A percentile compares a stretch with the other conserved stretches of the same genome.
Conservation (phyloP, 2,888 invertebrate species). For the Meiosimyza platycephala region DNA sequence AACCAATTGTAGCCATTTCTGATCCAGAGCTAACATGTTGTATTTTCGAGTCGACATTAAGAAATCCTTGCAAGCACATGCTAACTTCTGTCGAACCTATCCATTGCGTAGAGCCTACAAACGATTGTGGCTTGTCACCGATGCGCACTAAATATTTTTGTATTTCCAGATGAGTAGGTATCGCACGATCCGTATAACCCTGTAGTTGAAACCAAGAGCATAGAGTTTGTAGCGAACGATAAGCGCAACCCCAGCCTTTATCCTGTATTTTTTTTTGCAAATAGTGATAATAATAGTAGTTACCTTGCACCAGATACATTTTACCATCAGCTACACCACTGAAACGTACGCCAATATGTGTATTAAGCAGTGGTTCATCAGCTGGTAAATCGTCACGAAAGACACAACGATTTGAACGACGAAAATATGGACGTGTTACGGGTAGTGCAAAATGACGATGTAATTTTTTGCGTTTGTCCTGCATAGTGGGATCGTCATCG, state of each 20-base stretch:
- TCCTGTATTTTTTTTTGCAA: slow-evolving; percentile 95
- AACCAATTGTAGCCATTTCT: slow-evolving; percentile 82
- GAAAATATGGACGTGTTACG: slow-evolving; percentile 78
- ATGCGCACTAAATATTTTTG: slow-evolving; percentile 95
- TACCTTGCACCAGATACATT: slow-evolving; percentile 78
- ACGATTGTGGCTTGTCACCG: slow-evolving; percentile 89
- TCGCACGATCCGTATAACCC: slow-evolving; percentile 80
- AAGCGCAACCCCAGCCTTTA: slow-evolving; percentile 99
- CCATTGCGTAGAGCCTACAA: slow-evolving; percentile 94
- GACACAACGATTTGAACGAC: slow-evolving; percentile 75
- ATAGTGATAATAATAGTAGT: slow-evolving; percentile 96
- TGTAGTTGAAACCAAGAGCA: slow-evolving; percentile 95
- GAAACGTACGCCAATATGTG: slow-evolving; percentile 73
- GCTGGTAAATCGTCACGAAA: slow-evolving; percentile 68
- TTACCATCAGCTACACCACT: slow-evolving; percentile 68
- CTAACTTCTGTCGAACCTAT: slow-evolving; percentile 98
- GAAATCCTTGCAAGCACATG: slow-evolving; percentile 86
- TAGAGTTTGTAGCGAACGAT: slow-evolving; percentile 95
- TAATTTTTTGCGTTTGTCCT: slow-evolving; percentile 71
- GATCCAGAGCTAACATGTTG: slow-evolving; percentile 86
- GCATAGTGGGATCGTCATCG: slow-evolving; percentile 78
- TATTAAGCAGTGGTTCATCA: slow-evolving; percentile 74
- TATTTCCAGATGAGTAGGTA: slow-evolving; percentile 88
- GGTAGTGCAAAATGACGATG: slow-evolving; percentile 80
- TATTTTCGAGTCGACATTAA: slow-evolving; percentile 83